Evolutionary conservation across 2,888 invertebrate genomes (phyloP), one percentile per base, ranked within the genome.

Genomic region (Epistrophe eligans): DNA sequence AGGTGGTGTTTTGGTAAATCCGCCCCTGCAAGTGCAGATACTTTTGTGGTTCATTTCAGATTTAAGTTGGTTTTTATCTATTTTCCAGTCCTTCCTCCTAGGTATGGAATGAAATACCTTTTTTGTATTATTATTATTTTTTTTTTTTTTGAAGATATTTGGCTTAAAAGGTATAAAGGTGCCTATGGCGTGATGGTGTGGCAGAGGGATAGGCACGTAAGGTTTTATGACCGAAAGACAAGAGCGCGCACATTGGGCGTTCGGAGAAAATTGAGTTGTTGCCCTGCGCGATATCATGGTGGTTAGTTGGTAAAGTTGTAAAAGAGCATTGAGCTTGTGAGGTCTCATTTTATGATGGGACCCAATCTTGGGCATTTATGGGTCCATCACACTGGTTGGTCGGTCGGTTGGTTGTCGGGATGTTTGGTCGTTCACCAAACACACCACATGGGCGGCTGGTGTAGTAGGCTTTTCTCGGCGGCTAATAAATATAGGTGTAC

Each of bases 331-430:
- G 77, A 87, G 73, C 85, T 77, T 87, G 85, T 87, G 85, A 83
- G 85, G 85, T 87, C 85, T 83, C 35, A 67, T 77, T 85, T 87
- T 79, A 87, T 82, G 85, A 83, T 82, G 85, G 79, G 85, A 85
- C 66, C 58, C 83, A 83, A 82, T 85, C 77, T 64, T 77, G 73
- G 73, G 60, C 74, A 79, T 79, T 84, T 81, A 77, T 81, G 77
- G 73, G 67, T 73, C 74, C 38, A 67, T 67, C 67, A 67, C 57
- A 28, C 62, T 24, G 43, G 62, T 43, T 38, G 35, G 58, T 45
- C 15, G 58, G 43, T 58, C 17, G 45, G 38, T 58, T 8, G 19
- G 32, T 32, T 32, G 48, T 48, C 10, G 17, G 48, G 48, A 19
- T 3, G 48, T 48, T 48, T 1, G 48, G 48, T 48, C 9, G 17